Conservation (phyloP, 2,797 vertebrate species). For the Cirrhinus molitorella region DNA sequence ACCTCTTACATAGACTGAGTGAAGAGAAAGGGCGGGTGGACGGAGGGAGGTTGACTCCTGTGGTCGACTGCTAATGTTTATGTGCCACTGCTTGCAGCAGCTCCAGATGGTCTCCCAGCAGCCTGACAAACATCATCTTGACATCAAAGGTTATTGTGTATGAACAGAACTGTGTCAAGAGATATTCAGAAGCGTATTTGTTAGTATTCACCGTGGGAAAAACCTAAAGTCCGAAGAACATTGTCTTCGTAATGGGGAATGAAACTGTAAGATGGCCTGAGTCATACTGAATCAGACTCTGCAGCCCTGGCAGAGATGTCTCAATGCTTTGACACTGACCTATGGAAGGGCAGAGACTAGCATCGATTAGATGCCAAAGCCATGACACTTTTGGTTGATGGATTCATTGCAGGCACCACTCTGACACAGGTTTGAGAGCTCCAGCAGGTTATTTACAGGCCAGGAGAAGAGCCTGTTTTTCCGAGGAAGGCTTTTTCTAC, state of each 20-base stretch:
- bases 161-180: constrained; percentile 46
- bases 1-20: constrained; percentile 1
- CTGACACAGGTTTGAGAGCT: constrained; percentile 40
- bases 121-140: constrained; percentile 58
- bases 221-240: background rate
- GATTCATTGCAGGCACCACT: constrained; percentile 33
- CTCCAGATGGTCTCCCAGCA: constrained; percentile 63
- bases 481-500: background rate
- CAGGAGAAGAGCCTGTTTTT: background rate
- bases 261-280: constrained; percentile 27
- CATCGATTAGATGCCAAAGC: constrained; percentile 51
- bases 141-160: constrained; percentile 60
- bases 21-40: constrained; percentile 43
- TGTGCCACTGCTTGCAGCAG: constrained; percentile 54
- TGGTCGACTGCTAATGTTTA: constrained; percentile 56
- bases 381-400: constrained; percentile 27
- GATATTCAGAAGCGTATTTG: constrained; percentile 18
- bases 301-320: constrained; percentile 31
- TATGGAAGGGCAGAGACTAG: constrained; percentile 31
- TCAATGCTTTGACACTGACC: constrained; percentile 49
- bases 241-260: background rate
- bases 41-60: constrained; percentile 53
- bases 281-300: constrained; percentile 25
- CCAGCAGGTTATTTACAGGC: constrained; percentile 32
- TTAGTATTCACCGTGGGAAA: constrained; percentile 33